Conservation (phyloP, 2,113 vertebrate species). For the Colaptes auratus region DNA sequence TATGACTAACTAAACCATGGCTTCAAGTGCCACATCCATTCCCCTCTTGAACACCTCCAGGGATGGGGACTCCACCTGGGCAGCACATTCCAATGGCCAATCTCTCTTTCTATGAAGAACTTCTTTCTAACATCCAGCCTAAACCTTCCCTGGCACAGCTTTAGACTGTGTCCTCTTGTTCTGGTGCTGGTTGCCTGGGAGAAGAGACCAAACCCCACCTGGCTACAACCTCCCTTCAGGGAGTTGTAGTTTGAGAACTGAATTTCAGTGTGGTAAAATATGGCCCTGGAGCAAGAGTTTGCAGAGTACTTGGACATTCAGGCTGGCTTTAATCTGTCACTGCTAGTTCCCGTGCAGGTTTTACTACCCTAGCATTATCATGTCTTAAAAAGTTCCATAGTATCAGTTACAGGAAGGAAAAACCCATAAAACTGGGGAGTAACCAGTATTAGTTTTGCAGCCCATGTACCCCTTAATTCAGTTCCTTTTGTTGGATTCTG, state of each 20-base stretch:
- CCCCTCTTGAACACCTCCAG: no score
- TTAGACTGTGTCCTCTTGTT: no score
- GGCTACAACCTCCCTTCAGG: no score
- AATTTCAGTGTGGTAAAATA: neutral
- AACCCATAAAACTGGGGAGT: neutral
- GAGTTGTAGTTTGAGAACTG: neutral
- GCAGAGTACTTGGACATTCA: neutral
- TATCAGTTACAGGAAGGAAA: neutral
- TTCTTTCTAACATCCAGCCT: no score
- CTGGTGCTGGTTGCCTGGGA: no score
- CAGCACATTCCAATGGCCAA: no score
- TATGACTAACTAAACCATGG: no score
- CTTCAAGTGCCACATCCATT: no score
- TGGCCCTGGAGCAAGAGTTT: neutral
- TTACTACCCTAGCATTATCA: neutral
- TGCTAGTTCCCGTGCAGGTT: neutral
- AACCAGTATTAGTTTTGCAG: neutral
- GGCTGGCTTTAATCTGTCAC: neutral
- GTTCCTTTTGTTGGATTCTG: neutral
- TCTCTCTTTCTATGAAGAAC: no score
- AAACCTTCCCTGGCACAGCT: no score
- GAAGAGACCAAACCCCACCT: no score
- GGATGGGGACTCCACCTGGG: no score
- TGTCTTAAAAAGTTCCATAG: neutral
- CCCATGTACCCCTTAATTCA: neutral